These are phyloP conservation scores for Ophioninae sp. DNA, from an alignment of 2,888 invertebrate species.

Conservation along the genomic window DNA sequence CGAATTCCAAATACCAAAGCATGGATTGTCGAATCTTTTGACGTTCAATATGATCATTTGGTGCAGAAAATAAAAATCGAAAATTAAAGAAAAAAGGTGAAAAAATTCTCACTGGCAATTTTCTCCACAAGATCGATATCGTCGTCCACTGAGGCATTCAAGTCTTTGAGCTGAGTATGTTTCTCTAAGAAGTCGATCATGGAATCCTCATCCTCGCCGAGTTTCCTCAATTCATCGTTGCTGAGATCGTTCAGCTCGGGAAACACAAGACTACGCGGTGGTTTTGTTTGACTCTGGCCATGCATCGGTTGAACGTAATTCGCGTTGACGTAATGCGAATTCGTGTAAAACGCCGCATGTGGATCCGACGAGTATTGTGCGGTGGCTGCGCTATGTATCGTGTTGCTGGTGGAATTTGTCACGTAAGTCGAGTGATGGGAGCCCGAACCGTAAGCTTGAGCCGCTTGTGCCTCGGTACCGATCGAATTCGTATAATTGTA, in stretches of 20 bases:
- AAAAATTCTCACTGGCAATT: constrained; percentile 83
- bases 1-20: not conserved
- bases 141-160: constrained; percentile 87
- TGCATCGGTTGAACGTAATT: constrained; percentile 72
- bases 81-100: constrained; percentile 59
- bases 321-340: constrained; percentile 73
- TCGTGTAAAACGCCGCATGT: constrained; percentile 71
- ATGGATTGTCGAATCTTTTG: not conserved
- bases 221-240: constrained; percentile 86
- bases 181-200: constrained; percentile 89
- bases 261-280: constrained; percentile 78
- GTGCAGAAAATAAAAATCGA: not conserved
- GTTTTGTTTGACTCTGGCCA: constrained; percentile 69
- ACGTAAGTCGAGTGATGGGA: constrained; percentile 71
- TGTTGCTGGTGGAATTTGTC: constrained; percentile 62
- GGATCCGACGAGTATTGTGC: constrained; percentile 74
- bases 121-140: constrained; percentile 88
- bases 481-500: constrained; percentile 76
- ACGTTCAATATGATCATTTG: not conserved
- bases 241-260: constrained; percentile 82
- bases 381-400: constrained; percentile 68
- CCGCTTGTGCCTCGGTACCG: constrained; percentile 46
- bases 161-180: constrained; percentile 85
- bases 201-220: constrained; percentile 87
- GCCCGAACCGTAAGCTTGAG: constrained; percentile 68